Evolutionary conservation across 2,888 invertebrate genomes (phyloP), one percentile per base, ranked within the genome.

Genomic region (Lepidochrysops patricia): DNA sequence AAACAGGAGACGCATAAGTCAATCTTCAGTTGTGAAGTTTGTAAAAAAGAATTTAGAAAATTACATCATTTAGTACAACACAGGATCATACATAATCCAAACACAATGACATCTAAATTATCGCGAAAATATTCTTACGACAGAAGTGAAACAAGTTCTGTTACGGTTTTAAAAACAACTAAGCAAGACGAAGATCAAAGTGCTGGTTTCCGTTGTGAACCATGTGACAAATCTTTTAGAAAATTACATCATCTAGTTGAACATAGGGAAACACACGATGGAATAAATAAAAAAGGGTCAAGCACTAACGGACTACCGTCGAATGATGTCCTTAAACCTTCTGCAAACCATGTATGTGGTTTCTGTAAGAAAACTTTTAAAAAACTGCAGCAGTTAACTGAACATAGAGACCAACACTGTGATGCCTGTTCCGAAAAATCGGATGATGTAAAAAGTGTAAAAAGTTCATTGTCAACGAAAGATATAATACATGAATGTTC

Each of bases 401-500:
- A 90, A 65, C 90, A 90, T 61, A 88, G 86, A 67, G 89, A 90
- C 61, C 83, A 83, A 70, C 89, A 89, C 66, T 64, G 75, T 1
- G 88, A 89, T 58, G 79, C 82, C 0, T 76, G 78, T 65, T 82
- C 84, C 0, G 88, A 88, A 64, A 88, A 86, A 66, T 83, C 85
- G 0, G 87, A 88, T 61, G 86, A 86, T 60, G 43, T 43, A 23
- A 88, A 85, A 68, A 85, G 84, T 67, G 79, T 81, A 1, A 82
- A 86, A 61, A 86, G 85, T 67, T 75, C 81, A 0, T 67, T 88
- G 27, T 86, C 87, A 1, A 84, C 89, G 12, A 87, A 77, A 71
- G 90, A 90, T 61, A 90, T 90, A 57, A 90, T 90, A 68, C 90
- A 90, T 57, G 90, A 90, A 70, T 90, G 90, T 68, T 80, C 89